Evolutionary conservation across 2,797 vertebrate species (phyloP).

Genomic region (Nyctibius grandis): DNA sequence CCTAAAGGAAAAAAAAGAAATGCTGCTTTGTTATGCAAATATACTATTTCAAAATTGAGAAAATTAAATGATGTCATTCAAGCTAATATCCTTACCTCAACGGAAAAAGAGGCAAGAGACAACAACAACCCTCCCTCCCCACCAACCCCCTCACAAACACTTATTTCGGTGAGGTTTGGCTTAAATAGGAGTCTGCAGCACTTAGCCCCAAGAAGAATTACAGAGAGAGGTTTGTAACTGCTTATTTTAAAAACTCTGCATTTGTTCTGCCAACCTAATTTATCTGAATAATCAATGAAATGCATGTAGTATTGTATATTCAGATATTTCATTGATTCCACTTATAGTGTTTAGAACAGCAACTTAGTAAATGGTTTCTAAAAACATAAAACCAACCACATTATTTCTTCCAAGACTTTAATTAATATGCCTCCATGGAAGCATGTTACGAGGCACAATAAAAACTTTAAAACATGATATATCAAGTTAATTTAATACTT

Average conservation of each 20-base stretch:
- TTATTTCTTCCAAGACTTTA: not conserved
- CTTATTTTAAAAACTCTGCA: not conserved
- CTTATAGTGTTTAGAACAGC: not conserved
- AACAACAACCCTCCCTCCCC: not conserved
- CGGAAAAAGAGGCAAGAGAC: slow-evolving; percentile 1
- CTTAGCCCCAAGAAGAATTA: not conserved
- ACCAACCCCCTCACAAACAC: not conserved
- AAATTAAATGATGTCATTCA: slow-evolving; percentile 56
- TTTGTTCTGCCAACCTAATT: not conserved
- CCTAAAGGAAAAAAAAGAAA: not conserved
- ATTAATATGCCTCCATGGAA: not conserved
- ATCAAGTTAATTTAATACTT: not conserved
- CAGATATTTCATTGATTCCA: not conserved
- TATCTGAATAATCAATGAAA: not conserved
- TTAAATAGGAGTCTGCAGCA: not conserved
- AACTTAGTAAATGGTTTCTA: not conserved
- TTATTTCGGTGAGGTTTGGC: not conserved
- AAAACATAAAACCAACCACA: not conserved
- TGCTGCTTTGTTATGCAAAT: slow-evolving; percentile 56
- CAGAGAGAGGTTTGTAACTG: not conserved
- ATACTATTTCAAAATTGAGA: not conserved
- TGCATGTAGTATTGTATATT: not conserved
- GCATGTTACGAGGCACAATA: not conserved
- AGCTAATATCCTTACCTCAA: slow-evolving; percentile 26
- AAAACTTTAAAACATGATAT: not conserved